Conservation (phyloP, 2,888 invertebrate genomes). For the Entomobrya multifasciata region DNA sequence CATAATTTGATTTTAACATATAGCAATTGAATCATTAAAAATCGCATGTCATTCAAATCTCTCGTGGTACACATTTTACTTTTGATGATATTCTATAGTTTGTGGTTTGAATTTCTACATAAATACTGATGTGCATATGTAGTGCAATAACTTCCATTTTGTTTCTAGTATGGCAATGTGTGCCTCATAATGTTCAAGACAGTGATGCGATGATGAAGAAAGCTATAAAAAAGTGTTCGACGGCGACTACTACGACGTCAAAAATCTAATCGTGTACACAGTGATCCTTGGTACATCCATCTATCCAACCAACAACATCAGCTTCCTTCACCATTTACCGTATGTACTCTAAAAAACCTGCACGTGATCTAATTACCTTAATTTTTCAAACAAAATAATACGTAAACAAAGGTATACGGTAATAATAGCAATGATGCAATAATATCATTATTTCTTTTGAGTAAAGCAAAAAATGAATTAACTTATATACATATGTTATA, state of each 20-base stretch:
- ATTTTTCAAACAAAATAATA: conserved; percentile 54
- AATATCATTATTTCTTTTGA: conserved; percentile 34
- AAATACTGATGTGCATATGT: not conserved
- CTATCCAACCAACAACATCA: not conserved
- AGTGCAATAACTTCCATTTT: not conserved
- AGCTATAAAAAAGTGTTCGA: conserved; percentile 29
- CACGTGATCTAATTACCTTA: conserved; percentile 69
- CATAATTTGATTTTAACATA: conserved; percentile 33
- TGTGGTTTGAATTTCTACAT: too few relatives aligned
- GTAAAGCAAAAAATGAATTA: conserved; percentile 35
- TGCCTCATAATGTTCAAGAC: not conserved
- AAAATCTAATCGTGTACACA: not conserved
- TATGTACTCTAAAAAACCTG: conserved; percentile 10
- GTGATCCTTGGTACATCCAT: conserved; percentile 4
- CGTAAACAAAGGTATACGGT: conserved; percentile 25
- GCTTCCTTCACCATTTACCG: conserved; percentile 12
- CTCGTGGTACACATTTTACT: too few relatives aligned
- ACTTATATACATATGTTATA: conserved; percentile 13
- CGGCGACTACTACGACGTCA: not conserved
- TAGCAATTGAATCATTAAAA: conserved; percentile 54
- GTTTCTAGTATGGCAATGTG: not conserved
- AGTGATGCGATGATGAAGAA: conserved; percentile 19
- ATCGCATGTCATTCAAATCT: conserved; percentile 32
- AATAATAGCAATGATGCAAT: conserved; percentile 20
- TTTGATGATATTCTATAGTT: too few relatives aligned